Evolutionary conservation across 2,113 vertebrate species (phyloP), one percentile per base, ranked within the genome.

Genomic region (Lota lota): DNA sequence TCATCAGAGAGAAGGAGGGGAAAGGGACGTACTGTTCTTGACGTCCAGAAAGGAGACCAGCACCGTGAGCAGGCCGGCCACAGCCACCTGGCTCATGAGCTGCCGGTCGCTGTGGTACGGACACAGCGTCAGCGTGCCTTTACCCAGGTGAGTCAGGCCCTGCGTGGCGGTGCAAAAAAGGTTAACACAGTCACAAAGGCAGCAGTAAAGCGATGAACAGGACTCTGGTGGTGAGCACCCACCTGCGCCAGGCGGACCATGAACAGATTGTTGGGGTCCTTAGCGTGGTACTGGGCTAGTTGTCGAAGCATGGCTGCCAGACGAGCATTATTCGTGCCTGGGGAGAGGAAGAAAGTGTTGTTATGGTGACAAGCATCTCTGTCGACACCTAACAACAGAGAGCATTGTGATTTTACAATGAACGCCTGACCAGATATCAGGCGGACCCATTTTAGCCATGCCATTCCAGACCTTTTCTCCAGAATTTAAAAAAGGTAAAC

Each of bases 191-290:
- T 63, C 20, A 69, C 33, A 72, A 20, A 20, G 40, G 40, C 12
- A 47, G 40, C 40, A 47, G 10, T 47, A 11, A 47, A 47, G 40
- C 8, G 59, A 63, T 47, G 10, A n/a, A 66, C 40, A 40, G 56
- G 17, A 20, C 33, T 12, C 61, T 54, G 63, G 21, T 40, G 24
- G 40, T 14, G 61, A 54, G 57, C 68, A 72, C 88, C 61, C 85
- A 98, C 97, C 95, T 98, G 97, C 78, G 97, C 97, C 81, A 99
- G 83, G 77, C 97, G 92, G 87, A 99, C 97, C 97, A 99, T 99
- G 90, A 99, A 99, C 78, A 99, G 95, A 74, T 99, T 99, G 92
- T 99, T 99, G 51, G 97, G 97, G 84, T 99, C 97, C 90, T 99
- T 99, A 84, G 97, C 97, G 0, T 99, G 97, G 88, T 98, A 99